Evolutionary conservation across 2,797 vertebrate genomes (phyloP).

Genomic region (Channallabes apus): DNA sequence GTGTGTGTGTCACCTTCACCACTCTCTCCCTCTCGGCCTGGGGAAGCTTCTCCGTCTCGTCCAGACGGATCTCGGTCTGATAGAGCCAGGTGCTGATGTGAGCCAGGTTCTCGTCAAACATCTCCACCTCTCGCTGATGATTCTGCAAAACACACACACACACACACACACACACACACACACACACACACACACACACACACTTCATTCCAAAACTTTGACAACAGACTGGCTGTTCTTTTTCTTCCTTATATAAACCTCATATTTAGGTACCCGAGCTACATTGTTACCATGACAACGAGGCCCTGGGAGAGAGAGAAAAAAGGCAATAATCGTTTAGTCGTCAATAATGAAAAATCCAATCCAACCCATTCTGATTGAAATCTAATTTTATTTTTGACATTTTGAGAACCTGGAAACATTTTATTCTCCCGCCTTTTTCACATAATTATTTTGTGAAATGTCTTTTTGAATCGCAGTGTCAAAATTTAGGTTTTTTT

Average conservation of each 20-base stretch:
- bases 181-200: too few relatives aligned
- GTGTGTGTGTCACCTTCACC: constrained; percentile 76
- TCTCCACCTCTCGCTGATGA: constrained; percentile 92
- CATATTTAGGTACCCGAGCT: background rate
- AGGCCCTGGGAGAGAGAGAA: background rate
- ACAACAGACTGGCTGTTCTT: background rate
- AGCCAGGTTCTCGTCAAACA: constrained; percentile 94
- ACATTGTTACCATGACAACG: background rate
- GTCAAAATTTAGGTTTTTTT: too few relatives aligned
- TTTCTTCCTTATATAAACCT: background rate
- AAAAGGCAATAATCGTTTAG: too few relatives aligned
- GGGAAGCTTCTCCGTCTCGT: constrained; percentile 88
- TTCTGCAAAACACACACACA: constrained; percentile 72
- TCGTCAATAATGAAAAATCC: background rate
- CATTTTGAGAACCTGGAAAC: too few relatives aligned
- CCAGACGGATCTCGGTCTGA: constrained; percentile 92
- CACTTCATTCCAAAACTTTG: background rate
- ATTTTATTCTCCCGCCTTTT: too few relatives aligned
- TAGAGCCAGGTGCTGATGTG: constrained; percentile 99
- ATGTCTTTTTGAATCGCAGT: too few relatives aligned
- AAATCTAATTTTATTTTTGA: too few relatives aligned
- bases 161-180: too few relatives aligned
- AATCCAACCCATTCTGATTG: too few relatives aligned
- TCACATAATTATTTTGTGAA: too few relatives aligned
- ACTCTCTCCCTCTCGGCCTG: constrained; percentile 82